Evolutionary conservation across 1,140 invertebrate species (phyloP).

Genomic region (Cydia amplana): DNA sequence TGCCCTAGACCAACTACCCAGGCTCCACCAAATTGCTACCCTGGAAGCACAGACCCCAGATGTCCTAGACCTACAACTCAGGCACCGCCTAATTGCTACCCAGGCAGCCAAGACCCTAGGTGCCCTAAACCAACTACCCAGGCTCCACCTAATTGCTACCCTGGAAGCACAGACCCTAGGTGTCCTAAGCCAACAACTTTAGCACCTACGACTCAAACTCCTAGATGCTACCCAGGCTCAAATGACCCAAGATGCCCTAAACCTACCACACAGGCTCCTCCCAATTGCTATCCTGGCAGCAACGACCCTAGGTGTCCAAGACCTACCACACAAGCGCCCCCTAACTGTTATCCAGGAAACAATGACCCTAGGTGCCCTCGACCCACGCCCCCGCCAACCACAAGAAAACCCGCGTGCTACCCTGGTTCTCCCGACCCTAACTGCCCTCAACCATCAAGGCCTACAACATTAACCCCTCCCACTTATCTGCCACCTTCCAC

Average conservation of each 20-base stretch:
- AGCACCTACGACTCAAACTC: slow-evolving; percentile 41
- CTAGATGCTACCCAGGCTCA: slow-evolving; percentile 64
- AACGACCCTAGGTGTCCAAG: slow-evolving; percentile 73
- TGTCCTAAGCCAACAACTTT: slow-evolving; percentile 59
- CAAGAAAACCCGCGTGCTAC: slow-evolving; percentile 49
- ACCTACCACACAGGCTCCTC: slow-evolving; percentile 45
- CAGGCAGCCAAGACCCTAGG: slow-evolving; percentile 73
- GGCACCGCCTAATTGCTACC: slow-evolving; percentile 62
- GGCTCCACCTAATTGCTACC: slow-evolving; percentile 52
- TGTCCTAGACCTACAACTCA: slow-evolving; percentile 59
- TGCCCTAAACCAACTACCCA: slow-evolving; percentile 59
- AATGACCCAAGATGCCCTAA: slow-evolving; percentile 34
- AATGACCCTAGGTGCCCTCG: slow-evolving; percentile 31
- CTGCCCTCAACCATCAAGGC: slow-evolving; percentile 49
- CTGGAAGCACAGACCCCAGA: slow-evolving; percentile 70
- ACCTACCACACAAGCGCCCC: slow-evolving; percentile 41
- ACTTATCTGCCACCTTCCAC: slow-evolving; percentile 38
- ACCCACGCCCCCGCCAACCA: no score
- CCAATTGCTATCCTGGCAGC: slow-evolving; percentile 73
- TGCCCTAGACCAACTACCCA: slow-evolving; percentile 57
- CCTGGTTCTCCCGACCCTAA: slow-evolving; percentile 63
- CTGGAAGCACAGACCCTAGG: slow-evolving; percentile 65
- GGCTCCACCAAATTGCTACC: slow-evolving; percentile 56
- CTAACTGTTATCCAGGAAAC: slow-evolving; percentile 59
- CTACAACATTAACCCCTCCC: slow-evolving; percentile 43